Conservation (phyloP, 92 coral and sea anemone genomes). For the Blastomussa wellsi region DNA sequence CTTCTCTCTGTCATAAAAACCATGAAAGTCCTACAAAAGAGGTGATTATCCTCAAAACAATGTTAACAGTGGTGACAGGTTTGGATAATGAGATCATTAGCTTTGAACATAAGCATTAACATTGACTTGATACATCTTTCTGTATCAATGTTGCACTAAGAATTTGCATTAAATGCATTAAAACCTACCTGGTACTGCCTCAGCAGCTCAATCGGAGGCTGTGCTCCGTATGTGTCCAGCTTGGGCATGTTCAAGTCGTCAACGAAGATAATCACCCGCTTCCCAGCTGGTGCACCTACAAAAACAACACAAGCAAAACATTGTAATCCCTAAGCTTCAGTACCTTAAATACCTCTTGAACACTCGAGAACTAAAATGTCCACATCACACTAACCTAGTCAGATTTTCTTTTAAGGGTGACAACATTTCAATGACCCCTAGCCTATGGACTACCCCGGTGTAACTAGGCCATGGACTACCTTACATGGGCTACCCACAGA, state of each 20-base stretch:
- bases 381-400: no score
- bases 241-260: conserved; percentile 99
- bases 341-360: no score
- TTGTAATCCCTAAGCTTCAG: no score
- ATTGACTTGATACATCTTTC: no score
- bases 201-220: conserved; percentile 94
- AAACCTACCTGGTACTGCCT: conserved; percentile 83
- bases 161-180: background rate
- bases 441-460: no score
- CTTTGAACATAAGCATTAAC: background rate
- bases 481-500: no score
- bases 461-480: no score
- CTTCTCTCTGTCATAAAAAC: conserved; percentile 95
- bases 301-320: background rate
- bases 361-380: no score
- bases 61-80: background rate
- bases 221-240: conserved; percentile 98
- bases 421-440: no score
- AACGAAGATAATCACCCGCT: conserved; percentile 89
- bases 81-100: background rate
- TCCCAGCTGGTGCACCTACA: conserved; percentile 86
- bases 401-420: no score
- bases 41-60: background rate
- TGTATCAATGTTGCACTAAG: background rate
- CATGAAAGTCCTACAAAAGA: conserved; percentile 79